Evolutionary conservation across 2,888 invertebrate genomes (phyloP).

Genomic region (Coelogynopora nodosa): DNA sequence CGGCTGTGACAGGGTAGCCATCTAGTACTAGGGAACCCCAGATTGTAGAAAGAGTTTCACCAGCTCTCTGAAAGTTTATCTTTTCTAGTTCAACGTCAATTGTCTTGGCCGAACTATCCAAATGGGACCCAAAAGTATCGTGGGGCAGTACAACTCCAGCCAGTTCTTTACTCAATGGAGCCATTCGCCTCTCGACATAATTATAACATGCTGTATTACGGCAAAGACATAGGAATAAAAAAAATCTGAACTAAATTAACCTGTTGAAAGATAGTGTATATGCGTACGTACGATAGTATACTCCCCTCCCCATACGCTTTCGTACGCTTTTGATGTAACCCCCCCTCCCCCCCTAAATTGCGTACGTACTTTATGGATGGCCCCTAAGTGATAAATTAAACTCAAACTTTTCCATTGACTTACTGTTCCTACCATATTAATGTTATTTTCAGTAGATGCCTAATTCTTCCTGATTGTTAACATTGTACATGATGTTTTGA

Average conservation of each 20-base stretch:
- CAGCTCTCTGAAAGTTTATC: slow-evolving; percentile 28
- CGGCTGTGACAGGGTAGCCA: slow-evolving; percentile 24
- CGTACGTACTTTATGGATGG: too few species aligned
- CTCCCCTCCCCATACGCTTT: background rate
- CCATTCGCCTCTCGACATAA: slow-evolving; percentile 25
- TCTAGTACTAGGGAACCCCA: slow-evolving; percentile 31
- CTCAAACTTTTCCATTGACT: too few species aligned
- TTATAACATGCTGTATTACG: slow-evolving; percentile 26
- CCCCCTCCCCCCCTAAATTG: too few species aligned
- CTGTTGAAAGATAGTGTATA: background rate
- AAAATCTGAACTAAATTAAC: slow-evolving; percentile 1
- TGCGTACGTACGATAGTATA: background rate
- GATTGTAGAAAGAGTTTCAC: slow-evolving; percentile 31
- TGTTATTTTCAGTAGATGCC: too few species aligned
- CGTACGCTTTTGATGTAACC: background rate
- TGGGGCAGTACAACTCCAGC: slow-evolving; percentile 31
- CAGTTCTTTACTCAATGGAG: slow-evolving; percentile 31
- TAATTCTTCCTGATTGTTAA: too few species aligned
- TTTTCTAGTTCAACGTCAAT: slow-evolving; percentile 31
- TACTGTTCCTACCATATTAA: too few species aligned
- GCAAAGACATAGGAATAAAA: background rate
- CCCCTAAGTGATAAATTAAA: too few species aligned
- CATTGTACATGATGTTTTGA: too few species aligned
- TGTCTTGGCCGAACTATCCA: slow-evolving; percentile 25
- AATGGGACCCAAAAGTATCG: slow-evolving; percentile 19